phyloP scores from a whole-genome alignment of 1,140 invertebrate genomes.

The Pseudomyrmex concolor region DNA sequence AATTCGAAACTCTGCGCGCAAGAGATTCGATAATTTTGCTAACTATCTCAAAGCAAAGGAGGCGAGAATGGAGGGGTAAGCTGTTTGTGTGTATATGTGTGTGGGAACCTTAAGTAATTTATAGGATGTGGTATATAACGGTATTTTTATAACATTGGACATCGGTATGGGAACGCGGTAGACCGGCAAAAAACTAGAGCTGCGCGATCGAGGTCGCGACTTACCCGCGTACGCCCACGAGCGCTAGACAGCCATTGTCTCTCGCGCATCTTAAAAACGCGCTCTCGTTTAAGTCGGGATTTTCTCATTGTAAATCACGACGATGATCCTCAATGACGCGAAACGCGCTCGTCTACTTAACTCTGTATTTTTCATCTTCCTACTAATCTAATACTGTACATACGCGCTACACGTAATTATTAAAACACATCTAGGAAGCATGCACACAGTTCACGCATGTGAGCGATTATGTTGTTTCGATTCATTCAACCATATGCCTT shows the following conservation, averaged over 20 bases:
- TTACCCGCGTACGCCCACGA: constrained; percentile 80
- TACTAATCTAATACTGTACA: background rate
- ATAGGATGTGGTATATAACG: constrained; percentile 76
- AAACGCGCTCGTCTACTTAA: constrained; percentile 29
- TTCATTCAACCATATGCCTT: constrained; percentile 26
- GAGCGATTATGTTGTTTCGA: constrained; percentile 50
- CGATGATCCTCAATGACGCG: constrained; percentile 76
- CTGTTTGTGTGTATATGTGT: constrained; percentile 25
- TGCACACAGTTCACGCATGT: constrained; percentile 17
- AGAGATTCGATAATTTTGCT: constrained; percentile 59
- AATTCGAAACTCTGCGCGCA: constrained; percentile 57
- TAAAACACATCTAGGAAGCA: constrained; percentile 47
- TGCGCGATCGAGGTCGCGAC: constrained; percentile 80
- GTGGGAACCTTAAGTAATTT: constrained; percentile 80
- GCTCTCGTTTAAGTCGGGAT: constrained; percentile 76
- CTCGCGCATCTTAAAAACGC: constrained; percentile 74
- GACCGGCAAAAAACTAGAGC: constrained; percentile 79
- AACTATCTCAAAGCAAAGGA: background rate
- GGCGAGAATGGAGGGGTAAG: constrained; percentile 59
- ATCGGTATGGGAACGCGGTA: constrained; percentile 77
- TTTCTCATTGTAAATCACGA: constrained; percentile 81
- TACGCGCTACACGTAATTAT: constrained; percentile 29
- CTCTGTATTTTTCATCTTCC: constrained; percentile 36
- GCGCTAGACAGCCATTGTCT: constrained; percentile 81
- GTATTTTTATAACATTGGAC: constrained; percentile 80